Evolutionary conservation across 2,888 invertebrate species (phyloP), one percentile per base, ranked within the genome.

Genomic region (Polymixis lichenea): DNA sequence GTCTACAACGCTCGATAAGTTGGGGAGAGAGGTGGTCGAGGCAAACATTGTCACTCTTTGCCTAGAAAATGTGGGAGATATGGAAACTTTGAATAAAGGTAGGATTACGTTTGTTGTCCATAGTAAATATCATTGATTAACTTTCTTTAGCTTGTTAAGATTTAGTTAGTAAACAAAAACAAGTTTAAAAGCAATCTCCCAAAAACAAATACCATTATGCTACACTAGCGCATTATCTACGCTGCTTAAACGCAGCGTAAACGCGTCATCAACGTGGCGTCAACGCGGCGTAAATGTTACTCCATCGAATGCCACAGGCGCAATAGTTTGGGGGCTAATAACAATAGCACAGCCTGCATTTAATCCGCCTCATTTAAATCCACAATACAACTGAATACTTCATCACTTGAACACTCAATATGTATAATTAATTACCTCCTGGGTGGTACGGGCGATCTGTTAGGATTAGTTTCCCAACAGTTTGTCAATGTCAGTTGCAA

Each of bases 401-500:
- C 79, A 79, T 80, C 78, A 76, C 70, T 82, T 69, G 72, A 80
- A 71, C 85, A 89, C 83, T 89, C 89, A 85, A 91, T 91, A 89
- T 89, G 88, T 88, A 88, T 91, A 90, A 92, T 92, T 93, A 92
- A 91, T 92, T 90, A 90, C 89, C 83, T 89, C 77, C 60, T 78
- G 82, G 80, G 73, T 80, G 75, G 80, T 85, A 75, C 82, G 77
- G 80, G 78, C 86, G 88, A 89, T 89, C 89, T 86, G 86, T 88
- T 86, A 86, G 88, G 89, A 92, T 91, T 91, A 91, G 90, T 89
- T 87, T 73, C 82, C 86, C 25, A 87, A 88, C 87, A 90, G 90
- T 92, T 92, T 92, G 91, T 92, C 93, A 92, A 88, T 87, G 92
- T 92, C 92, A 92, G 83, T 71, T 81, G 84, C 90, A 90, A 90